phyloP scores from a whole-genome alignment of 1,140 invertebrate genomes.

The Drosophila saltans region DNA sequence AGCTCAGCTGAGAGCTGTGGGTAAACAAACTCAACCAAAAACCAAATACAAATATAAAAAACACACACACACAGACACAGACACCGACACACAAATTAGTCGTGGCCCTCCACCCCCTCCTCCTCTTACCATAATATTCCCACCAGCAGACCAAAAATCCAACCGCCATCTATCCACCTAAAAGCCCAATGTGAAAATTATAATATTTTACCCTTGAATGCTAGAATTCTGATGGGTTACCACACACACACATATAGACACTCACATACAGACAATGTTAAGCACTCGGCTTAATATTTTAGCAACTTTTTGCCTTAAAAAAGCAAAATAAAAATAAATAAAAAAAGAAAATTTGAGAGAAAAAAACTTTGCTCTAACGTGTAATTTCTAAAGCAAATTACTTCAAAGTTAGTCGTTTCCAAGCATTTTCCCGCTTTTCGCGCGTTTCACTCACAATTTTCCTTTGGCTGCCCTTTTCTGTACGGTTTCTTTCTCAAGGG shows the following conservation, averaged over 20 bases:
- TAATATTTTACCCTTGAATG: slow-evolving; percentile 77
- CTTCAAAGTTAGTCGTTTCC: slow-evolving; percentile 65
- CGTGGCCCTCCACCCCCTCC: too few relatives aligned
- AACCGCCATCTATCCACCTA: slow-evolving; percentile 40
- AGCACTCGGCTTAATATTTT: slow-evolving; percentile 46
- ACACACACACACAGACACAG: slow-evolving; percentile 11
- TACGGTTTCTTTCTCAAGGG: slow-evolving; percentile 34
- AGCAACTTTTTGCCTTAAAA: slow-evolving; percentile 47
- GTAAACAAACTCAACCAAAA: slow-evolving; percentile 62
- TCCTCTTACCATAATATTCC: too few relatives aligned
- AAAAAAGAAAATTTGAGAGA: neutral
- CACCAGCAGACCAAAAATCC: neutral
- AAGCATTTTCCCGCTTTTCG: slow-evolving; percentile 49
- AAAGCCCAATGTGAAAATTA: slow-evolving; percentile 64
- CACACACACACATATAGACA: neutral
- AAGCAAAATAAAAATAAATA: slow-evolving; percentile 14
- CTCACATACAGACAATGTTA: neutral
- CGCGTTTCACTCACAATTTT: slow-evolving; percentile 49
- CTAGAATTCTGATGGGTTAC: slow-evolving; percentile 21
- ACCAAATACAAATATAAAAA: slow-evolving; percentile 44
- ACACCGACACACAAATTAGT: slow-evolving; percentile 24
- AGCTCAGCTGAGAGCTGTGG: slow-evolving; percentile 59
- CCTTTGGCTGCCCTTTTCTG: slow-evolving; percentile 57
- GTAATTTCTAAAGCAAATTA: slow-evolving; percentile 63
- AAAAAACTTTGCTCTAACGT: slow-evolving; percentile 56